These are phyloP conservation scores for Hippopotamyrus pictus DNA, from an alignment of 2,797 vertebrate species.

Conservation along the genomic window DNA sequence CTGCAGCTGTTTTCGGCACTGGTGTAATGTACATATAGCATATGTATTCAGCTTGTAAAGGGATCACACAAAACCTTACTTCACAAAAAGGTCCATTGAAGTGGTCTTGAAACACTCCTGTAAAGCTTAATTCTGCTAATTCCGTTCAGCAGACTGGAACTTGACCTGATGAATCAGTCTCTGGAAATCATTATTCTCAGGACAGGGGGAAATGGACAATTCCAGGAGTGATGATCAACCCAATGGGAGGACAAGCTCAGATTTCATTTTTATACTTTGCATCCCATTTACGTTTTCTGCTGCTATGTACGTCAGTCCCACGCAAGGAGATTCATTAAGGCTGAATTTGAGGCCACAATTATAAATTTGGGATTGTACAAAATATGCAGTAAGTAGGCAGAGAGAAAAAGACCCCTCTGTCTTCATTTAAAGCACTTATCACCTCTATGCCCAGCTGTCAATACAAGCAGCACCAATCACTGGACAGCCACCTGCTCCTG, in stretches of 20 bases:
- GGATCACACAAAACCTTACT: neutral
- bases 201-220: neutral
- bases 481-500: neutral
- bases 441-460: slow-evolving; percentile 1
- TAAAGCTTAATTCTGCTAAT: neutral
- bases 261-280: slow-evolving; percentile 16
- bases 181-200: neutral
- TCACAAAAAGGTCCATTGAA: neutral
- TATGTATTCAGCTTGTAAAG: neutral
- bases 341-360: neutral
- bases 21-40: neutral
- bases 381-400: neutral
- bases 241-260: neutral
- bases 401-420: neutral
- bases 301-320: neutral
- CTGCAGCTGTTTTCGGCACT: neutral
- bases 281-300: slow-evolving; percentile 15
- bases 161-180: neutral
- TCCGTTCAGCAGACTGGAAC: neutral
- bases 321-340: neutral
- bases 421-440: neutral
- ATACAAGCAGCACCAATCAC: neutral
- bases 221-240: neutral
- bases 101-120: neutral
- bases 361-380: neutral